Conservation (phyloP, 2,888 invertebrate genomes). For the Tromatobia lineatoria region DNA sequence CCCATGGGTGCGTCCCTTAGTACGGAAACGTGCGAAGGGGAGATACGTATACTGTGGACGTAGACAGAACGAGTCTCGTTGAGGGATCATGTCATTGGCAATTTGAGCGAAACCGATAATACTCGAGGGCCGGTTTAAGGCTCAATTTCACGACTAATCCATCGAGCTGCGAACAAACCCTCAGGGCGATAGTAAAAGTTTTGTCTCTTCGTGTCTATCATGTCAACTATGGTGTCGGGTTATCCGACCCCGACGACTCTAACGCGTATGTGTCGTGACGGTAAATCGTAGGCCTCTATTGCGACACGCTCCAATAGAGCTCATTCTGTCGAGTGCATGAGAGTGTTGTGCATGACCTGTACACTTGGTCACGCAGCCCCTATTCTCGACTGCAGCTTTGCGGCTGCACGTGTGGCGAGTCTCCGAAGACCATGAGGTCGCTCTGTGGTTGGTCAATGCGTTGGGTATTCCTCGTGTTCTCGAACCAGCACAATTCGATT, state of each 20-base stretch:
- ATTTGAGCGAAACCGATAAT: slow-evolving; percentile 69
- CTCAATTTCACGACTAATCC: slow-evolving; percentile 67
- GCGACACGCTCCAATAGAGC: slow-evolving; percentile 34
- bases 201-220: slow-evolving; percentile 24
- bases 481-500: slow-evolving; percentile 22
- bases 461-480: slow-evolving; percentile 23
- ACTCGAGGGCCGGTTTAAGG: slow-evolving; percentile 51
- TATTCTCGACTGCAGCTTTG: slow-evolving; percentile 12
- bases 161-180: slow-evolving; percentile 18
- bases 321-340: slow-evolving; percentile 26
- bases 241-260: neutral
- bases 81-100: slow-evolving; percentile 66
- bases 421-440: slow-evolving; percentile 31
- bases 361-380: slow-evolving; percentile 37
- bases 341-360: slow-evolving; percentile 34
- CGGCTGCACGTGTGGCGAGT: slow-evolving; percentile 50
- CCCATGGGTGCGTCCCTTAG: neutral
- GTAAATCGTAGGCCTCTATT: slow-evolving; percentile 48
- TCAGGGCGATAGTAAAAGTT: slow-evolving; percentile 47
- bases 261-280: slow-evolving; percentile 7
- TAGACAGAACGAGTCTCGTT: slow-evolving; percentile 46
- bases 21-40: neutral
- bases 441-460: slow-evolving; percentile 32
- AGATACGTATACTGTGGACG: neutral
- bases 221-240: slow-evolving; percentile 1